Conservation (phyloP, 1,140 invertebrate genomes). For the Hestina assimilis region DNA sequence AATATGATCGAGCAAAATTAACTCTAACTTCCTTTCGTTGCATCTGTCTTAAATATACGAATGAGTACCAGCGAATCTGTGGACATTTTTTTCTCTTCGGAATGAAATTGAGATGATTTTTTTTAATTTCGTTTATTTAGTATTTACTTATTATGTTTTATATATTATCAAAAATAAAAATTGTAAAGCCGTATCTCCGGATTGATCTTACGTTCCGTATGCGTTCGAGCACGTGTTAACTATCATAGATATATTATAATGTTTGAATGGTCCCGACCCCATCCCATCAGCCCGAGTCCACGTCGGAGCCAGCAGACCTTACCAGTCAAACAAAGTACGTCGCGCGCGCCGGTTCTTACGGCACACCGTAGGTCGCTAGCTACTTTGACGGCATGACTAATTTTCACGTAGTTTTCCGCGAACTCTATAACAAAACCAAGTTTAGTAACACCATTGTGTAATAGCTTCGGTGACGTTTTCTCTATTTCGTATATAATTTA, state of each 20-base stretch:
- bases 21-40: not conserved
- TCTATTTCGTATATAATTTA: not conserved
- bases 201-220: not conserved
- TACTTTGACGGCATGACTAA: conserved; percentile 28
- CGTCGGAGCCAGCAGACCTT: conserved; percentile 19
- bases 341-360: conserved; percentile 41
- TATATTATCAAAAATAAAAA: not conserved
- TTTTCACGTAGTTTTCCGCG: conserved; percentile 28
- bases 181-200: conserved; percentile 1
- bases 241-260: conserved; percentile 22
- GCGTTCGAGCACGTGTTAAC: conserved; percentile 9
- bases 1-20: too few relatives aligned
- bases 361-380: conserved; percentile 11
- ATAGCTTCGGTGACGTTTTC: not conserved
- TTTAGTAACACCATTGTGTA: not conserved
- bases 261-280: conserved; percentile 58
- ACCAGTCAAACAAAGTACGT: conserved; percentile 54
- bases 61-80: too few relatives aligned
- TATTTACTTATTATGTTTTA: not conserved
- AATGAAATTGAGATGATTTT: too few relatives aligned
- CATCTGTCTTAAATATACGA: too few relatives aligned
- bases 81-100: too few relatives aligned
- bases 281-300: conserved; percentile 45
- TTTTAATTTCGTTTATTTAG: too few relatives aligned
- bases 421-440: conserved; percentile 7